These are phyloP conservation scores for Exephanes ischioxanthus DNA, from an alignment of 2,888 invertebrate species.

Conservation along the genomic window DNA sequence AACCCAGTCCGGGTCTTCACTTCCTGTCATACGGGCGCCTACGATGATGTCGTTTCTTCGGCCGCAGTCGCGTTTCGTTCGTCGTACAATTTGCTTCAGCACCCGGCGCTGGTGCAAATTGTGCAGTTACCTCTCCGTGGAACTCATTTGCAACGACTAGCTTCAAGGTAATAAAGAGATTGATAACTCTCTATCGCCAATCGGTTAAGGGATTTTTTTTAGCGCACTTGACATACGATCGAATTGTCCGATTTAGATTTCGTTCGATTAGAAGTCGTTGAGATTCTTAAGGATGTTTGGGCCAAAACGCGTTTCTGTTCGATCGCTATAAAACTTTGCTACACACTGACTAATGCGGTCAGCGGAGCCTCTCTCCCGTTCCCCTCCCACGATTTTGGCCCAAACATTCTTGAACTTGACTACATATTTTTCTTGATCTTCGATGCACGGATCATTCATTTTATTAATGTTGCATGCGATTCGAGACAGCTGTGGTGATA, in stretches of 20 bases:
- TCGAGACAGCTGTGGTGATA: too few species aligned
- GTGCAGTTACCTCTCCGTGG: slow-evolving; percentile 24
- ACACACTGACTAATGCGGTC: too few species aligned
- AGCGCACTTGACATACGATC: neutral
- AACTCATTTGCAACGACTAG: neutral
- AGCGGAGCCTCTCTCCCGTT: too few species aligned
- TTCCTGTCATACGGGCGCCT: slow-evolving; percentile 51
- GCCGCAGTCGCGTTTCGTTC: slow-evolving; percentile 66
- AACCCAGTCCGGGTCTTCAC: slow-evolving; percentile 59
- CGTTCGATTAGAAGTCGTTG: too few species aligned
- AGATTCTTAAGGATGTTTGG: too few species aligned
- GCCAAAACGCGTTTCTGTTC: too few species aligned
- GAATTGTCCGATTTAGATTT: neutral
- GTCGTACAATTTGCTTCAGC: slow-evolving; percentile 63
- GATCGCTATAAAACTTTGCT: too few species aligned
- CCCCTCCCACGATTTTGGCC: too few species aligned
- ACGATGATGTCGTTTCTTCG: slow-evolving; percentile 29
- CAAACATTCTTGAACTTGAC: too few species aligned
- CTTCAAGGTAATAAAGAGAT: neutral
- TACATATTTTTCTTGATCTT: too few species aligned
- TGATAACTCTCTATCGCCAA: neutral
- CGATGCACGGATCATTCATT: too few species aligned
- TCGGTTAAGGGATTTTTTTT: neutral
- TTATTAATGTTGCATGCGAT: too few species aligned
- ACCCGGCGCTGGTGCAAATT: slow-evolving; percentile 23